phyloP scores from a whole-genome alignment of 2,797 vertebrate species.

The Takifugu ocellatus region DNA sequence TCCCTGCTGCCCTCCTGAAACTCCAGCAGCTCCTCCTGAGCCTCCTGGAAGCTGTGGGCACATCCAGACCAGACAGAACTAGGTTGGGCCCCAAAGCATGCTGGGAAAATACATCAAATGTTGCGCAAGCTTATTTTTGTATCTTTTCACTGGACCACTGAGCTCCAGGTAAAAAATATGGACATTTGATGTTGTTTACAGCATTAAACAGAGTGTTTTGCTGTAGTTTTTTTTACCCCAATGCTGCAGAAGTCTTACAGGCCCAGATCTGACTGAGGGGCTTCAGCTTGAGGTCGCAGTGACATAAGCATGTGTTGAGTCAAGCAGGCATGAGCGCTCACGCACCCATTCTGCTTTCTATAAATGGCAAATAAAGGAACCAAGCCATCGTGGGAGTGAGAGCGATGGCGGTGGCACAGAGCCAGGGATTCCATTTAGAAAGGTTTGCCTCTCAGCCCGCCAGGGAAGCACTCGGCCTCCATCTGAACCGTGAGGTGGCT shows the following conservation, averaged over 20 bases:
- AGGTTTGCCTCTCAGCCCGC: no score
- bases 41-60: slow-evolving; percentile 83
- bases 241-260: background rate
- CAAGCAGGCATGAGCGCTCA: slow-evolving; percentile 1
- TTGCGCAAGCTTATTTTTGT: background rate
- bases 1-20: slow-evolving; percentile 96
- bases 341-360: slow-evolving; percentile 30
- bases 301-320: slow-evolving; percentile 34
- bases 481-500: background rate
- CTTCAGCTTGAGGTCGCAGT: slow-evolving; percentile 12
- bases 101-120: slow-evolving; percentile 7
- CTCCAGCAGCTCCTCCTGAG: slow-evolving; percentile 90
- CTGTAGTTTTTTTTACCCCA: no score
- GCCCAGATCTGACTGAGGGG: slow-evolving; percentile 5
- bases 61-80: slow-evolving; percentile 19
- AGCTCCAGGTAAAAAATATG: slow-evolving; percentile 19
- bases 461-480: no score
- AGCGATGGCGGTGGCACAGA: slow-evolving; percentile 24
- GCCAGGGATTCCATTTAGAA: background rate
- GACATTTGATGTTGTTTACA: background rate
- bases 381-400: slow-evolving; percentile 30
- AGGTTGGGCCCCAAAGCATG: slow-evolving; percentile 1
- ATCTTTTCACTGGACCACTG: slow-evolving; percentile 3
- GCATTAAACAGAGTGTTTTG: no score
- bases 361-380: slow-evolving; percentile 42